These are phyloP conservation scores for Mizuhopecten yessoensis DNA, from an alignment of 1,140 invertebrate genomes.

Conservation along the genomic window DNA sequence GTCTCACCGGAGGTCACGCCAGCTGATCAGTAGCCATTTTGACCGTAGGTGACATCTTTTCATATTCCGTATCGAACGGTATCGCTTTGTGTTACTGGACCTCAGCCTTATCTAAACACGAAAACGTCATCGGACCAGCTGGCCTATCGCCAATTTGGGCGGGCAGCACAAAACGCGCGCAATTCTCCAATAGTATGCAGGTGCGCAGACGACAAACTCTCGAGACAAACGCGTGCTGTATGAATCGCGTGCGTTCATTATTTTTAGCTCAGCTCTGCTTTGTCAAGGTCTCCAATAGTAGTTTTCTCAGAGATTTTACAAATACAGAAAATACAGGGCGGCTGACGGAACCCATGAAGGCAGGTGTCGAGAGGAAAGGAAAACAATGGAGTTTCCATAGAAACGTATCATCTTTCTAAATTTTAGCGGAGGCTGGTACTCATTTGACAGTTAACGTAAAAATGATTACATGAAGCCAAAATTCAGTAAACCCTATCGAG, in stretches of 20 bases:
- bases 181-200: constrained; percentile 24
- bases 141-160: constrained; percentile 30
- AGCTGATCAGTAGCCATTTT: constrained; percentile 26
- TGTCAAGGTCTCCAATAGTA: background rate
- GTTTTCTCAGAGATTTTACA: constrained; percentile 33
- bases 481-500: constrained; percentile 33
- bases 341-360: constrained; percentile 30
- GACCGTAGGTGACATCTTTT: constrained; percentile 37
- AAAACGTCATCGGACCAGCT: constrained; percentile 31
- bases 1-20: constrained; percentile 26
- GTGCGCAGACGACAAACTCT: constrained; percentile 27
- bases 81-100: constrained; percentile 19
- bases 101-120: constrained; percentile 24
- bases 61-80: constrained; percentile 37
- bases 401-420: constrained; percentile 39
- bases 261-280: constrained; percentile 7
- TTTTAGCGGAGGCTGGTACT: constrained; percentile 37
- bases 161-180: constrained; percentile 29
- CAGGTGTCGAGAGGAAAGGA: constrained; percentile 31
- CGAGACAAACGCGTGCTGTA: constrained; percentile 31
- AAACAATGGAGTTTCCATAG: constrained; percentile 34
- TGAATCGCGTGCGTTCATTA: constrained; percentile 31
- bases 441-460: constrained; percentile 39
- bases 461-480: constrained; percentile 38
- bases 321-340: constrained; percentile 32